Percentiles rank a stretch among this genome's conserved stretches.
phyloP scores from a whole-genome alignment of 35 echinoderm and acorn worm genomes.

The Patiria miniata region DNA sequence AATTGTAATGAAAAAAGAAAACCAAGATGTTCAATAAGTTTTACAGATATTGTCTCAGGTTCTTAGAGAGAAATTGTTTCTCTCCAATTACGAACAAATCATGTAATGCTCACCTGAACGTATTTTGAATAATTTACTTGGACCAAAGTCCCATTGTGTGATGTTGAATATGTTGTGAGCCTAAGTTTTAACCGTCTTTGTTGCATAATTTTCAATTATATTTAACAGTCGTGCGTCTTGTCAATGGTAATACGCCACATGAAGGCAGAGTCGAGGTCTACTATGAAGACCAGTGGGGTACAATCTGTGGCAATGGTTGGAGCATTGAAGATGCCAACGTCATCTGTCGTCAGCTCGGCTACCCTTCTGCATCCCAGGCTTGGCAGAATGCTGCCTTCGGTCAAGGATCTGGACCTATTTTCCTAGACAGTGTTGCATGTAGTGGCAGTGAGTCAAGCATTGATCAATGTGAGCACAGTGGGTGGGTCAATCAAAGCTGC shows the following conservation, averaged over 20 bases:
- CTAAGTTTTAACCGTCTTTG: too few species aligned
- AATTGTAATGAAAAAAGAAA: too few species aligned
- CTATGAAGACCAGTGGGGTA: background rate
- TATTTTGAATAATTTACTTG: too few species aligned
- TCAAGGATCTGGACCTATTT: background rate
- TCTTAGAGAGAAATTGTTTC: too few species aligned
- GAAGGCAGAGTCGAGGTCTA: conserved; percentile 3
- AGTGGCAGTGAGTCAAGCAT: background rate
- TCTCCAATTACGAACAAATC: too few species aligned
- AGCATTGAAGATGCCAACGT: background rate
- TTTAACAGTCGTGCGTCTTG: background rate
- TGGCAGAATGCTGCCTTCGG: background rate
- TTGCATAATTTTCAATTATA: too few species aligned
- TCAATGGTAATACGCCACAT: background rate
- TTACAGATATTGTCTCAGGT: too few species aligned
- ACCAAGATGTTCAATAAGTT: too few species aligned
- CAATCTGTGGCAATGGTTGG: background rate
- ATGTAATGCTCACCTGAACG: too few species aligned
- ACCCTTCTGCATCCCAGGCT: background rate
- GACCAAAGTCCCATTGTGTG: too few species aligned
- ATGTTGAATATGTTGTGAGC: too few species aligned
- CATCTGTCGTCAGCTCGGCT: background rate
- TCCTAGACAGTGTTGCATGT: background rate
- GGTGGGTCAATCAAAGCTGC: background rate
- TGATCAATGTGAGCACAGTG: background rate